Percentiles rank a stretch among this genome's conserved stretches.
phyloP scores from a whole-genome alignment of 1,140 invertebrate genomes.

The Homalodisca vitripennis region DNA sequence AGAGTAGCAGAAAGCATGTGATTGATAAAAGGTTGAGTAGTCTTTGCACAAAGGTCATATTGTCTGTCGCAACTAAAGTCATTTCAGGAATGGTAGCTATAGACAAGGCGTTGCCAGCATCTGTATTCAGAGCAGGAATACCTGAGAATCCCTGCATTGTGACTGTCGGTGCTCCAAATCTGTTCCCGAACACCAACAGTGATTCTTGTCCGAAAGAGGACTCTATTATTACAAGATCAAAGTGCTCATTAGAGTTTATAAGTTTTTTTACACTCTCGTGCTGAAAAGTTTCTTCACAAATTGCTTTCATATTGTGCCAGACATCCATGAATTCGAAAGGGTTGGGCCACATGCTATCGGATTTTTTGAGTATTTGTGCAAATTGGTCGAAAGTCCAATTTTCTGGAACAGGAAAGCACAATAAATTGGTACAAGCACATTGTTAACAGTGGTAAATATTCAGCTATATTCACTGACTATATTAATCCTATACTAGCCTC shows the following conservation, averaged over 20 bases:
- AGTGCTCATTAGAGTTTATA: constrained; percentile 35
- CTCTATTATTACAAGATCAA: constrained; percentile 44
- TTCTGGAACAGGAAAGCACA: no score
- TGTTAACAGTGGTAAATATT: no score
- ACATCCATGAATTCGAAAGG: no score
- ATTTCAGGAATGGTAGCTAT: constrained; percentile 53
- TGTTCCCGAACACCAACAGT: constrained; percentile 42
- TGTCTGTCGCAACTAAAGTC: constrained; percentile 50
- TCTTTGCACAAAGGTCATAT: constrained; percentile 56
- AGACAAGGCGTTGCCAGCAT: constrained; percentile 24
- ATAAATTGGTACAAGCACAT: no score
- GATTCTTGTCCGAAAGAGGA: constrained; percentile 45
- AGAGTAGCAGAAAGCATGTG: not conserved
- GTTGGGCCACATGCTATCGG: no score
- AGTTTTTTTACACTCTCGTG: constrained; percentile 23
- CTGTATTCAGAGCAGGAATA: constrained; percentile 7
- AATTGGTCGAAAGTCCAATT: no score
- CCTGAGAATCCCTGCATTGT: constrained; percentile 19
- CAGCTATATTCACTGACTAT: no score
- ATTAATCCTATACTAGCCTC: no score
- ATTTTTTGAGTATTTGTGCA: no score
- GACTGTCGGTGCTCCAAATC: constrained; percentile 43
- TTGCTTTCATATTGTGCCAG: not conserved
- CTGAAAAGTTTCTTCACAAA: constrained; percentile 23
- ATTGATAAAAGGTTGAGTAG: constrained; percentile 48